phyloP scores from a whole-genome alignment of 2,888 invertebrate genomes.

The Lacanobia oleracea region DNA sequence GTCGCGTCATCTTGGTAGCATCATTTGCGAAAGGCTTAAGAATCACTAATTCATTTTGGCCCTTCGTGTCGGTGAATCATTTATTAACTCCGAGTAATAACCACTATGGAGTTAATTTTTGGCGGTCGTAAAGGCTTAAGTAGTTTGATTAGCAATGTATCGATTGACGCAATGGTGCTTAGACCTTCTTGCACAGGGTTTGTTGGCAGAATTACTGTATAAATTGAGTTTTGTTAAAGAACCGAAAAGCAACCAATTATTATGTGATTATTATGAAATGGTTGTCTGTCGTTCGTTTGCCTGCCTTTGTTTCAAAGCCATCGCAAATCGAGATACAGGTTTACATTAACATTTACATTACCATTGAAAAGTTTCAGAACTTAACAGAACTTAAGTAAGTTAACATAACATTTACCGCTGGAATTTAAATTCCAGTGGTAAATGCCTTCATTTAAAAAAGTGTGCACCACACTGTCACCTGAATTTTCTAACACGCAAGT shows the following conservation, averaged over 20 bases:
- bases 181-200: neutral
- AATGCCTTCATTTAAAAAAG: neutral
- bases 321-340: neutral
- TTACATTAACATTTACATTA: no score
- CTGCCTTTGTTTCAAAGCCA: neutral
- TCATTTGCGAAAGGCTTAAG: conserved; percentile 42
- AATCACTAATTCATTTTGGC: conserved; percentile 36
- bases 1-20: conserved; percentile 37
- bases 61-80: conserved; percentile 41
- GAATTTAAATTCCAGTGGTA: no score
- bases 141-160: conserved; percentile 29
- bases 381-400: no score
- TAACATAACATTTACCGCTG: no score
- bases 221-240: neutral
- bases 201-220: neutral
- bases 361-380: no score
- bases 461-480: neutral
- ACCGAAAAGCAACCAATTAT: neutral
- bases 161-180: neutral
- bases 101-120: conserved; percentile 22
- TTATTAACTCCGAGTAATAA: conserved; percentile 37
- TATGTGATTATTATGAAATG: neutral
- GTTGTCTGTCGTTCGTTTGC: no score
- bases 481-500: neutral
- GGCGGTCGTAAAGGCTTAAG: neutral